Evolutionary conservation across 2,113 vertebrate genomes (phyloP).

Genomic region (Larimichthys polyactis): DNA sequence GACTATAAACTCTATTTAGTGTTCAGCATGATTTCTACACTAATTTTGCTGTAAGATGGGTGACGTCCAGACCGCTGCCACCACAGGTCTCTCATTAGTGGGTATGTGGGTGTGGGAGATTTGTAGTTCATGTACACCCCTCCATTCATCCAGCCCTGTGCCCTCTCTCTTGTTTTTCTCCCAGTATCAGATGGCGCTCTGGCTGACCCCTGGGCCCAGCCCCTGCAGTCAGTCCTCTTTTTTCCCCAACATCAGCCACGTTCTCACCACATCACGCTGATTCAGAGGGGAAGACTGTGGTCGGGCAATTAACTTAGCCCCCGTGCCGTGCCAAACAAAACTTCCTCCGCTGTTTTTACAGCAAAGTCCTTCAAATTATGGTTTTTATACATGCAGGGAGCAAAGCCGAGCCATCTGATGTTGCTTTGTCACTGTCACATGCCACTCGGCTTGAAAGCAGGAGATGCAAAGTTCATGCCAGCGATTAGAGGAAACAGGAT

Average conservation of each 20-base stretch:
- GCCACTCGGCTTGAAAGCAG: slow-evolving; percentile 34
- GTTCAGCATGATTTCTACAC: slow-evolving; percentile 68
- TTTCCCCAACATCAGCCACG: slow-evolving; percentile 53
- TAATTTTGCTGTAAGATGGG: slow-evolving; percentile 67
- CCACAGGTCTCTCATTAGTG: slow-evolving; percentile 71
- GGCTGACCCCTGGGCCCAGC: slow-evolving; percentile 68
- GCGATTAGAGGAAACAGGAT: slow-evolving; percentile 41
- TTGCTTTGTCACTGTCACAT: slow-evolving; percentile 73
- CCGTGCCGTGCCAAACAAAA: slow-evolving; percentile 82
- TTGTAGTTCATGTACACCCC: slow-evolving; percentile 51
- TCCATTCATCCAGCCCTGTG: slow-evolving; percentile 37
- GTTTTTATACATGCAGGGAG: slow-evolving; percentile 77
- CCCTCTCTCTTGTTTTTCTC: slow-evolving; percentile 60
- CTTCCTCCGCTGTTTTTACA: slow-evolving; percentile 85
- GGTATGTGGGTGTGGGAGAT: slow-evolving; percentile 60
- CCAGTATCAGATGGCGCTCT: slow-evolving; percentile 69
- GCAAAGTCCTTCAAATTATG: slow-evolving; percentile 81
- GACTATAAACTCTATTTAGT: slow-evolving; percentile 64
- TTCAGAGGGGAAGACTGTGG: slow-evolving; percentile 82
- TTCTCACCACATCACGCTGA: slow-evolving; percentile 78
- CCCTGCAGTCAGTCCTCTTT: slow-evolving; percentile 54
- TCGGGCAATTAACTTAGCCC: slow-evolving; percentile 81
- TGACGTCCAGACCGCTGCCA: slow-evolving; percentile 64
- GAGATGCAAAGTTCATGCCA: slow-evolving; percentile 47
- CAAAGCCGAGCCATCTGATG: slow-evolving; percentile 54